A percentile compares a stretch with the other conserved stretches of the same genome.
Conservation (phyloP, 2,113 vertebrate species). For the Psittacara wagleri region DNA sequence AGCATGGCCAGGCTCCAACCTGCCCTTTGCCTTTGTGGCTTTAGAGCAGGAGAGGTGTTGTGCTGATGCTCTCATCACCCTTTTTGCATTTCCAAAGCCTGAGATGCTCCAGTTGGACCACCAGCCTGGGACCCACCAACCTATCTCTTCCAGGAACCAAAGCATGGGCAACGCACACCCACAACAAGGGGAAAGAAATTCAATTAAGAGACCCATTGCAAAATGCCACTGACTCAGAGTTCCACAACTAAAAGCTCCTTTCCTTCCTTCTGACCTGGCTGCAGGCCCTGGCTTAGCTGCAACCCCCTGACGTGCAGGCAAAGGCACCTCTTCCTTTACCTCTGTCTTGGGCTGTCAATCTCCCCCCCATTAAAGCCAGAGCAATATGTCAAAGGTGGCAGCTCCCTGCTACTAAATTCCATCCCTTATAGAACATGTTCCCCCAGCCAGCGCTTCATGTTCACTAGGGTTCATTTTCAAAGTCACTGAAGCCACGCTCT, state of each 20-base stretch:
- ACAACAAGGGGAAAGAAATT: not conserved
- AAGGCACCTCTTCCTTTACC: not conserved
- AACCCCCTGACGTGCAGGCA: not conserved
- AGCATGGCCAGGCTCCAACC: not conserved
- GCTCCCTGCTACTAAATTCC: conserved; percentile 12
- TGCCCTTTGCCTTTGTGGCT: rapidly evolving
- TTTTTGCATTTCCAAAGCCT: not conserved
- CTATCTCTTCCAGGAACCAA: not conserved
- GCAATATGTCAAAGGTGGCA: conserved; percentile 28
- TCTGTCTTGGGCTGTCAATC: not conserved
- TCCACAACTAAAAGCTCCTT: not conserved
- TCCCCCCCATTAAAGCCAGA: not conserved
- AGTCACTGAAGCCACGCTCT: not conserved
- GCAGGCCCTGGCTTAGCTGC: rapidly evolving
- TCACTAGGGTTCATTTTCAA: not conserved
- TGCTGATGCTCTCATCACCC: rapidly evolving
- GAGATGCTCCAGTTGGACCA: not conserved
- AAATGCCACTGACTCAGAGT: not conserved
- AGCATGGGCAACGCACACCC: rapidly evolving
- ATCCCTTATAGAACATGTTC: not conserved
- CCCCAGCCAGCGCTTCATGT: not conserved
- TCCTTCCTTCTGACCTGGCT: not conserved
- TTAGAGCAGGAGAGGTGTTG: not conserved
- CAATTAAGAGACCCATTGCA: not conserved
- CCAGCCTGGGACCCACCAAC: not conserved